Conservation (phyloP, 2,797 vertebrate species). For the Anguilla anguilla region DNA sequence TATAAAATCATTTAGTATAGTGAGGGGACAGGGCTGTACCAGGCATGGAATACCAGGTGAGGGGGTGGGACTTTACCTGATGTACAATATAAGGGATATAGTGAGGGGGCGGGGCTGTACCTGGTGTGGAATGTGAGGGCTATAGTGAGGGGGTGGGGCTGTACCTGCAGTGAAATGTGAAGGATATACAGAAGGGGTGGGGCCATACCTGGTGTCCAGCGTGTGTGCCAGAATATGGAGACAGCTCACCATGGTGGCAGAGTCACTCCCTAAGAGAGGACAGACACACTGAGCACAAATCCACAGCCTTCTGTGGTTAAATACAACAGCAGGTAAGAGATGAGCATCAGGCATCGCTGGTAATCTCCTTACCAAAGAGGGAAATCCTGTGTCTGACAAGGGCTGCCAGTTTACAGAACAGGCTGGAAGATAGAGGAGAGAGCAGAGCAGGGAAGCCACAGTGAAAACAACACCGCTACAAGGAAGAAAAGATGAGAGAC, state of each 20-base stretch:
- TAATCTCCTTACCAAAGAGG: constrained; percentile 91
- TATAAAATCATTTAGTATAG: too few species aligned
- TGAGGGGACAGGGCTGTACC: too few species aligned
- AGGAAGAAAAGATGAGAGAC: constrained; percentile 30
- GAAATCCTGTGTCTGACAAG: constrained; percentile 99
- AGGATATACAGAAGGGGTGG: not conserved
- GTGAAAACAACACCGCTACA: constrained; percentile 17
- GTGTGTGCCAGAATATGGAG: constrained; percentile 97
- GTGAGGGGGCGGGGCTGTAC: not conserved
- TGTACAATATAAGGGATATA: not conserved
- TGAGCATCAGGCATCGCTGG: not conserved
- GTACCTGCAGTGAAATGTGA: not conserved
- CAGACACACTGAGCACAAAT: constrained; percentile 16
- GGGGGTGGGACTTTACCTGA: not conserved
- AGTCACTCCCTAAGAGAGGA: constrained; percentile 84
- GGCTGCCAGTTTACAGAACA: constrained; percentile 99
- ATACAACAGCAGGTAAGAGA: not conserved
- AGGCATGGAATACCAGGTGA: not conserved
- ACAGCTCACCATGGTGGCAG: constrained; percentile 95
- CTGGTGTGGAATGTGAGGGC: not conserved
- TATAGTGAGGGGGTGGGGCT: not conserved
- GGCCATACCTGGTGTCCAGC: constrained; percentile 88
- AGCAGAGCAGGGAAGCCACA: constrained; percentile 43
- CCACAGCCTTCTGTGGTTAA: not conserved
- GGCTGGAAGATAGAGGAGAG: constrained; percentile 69